These are phyloP conservation scores for Enteromius paludinosus DNA, from an alignment of 2,797 vertebrate species.

Conservation along the genomic window DNA sequence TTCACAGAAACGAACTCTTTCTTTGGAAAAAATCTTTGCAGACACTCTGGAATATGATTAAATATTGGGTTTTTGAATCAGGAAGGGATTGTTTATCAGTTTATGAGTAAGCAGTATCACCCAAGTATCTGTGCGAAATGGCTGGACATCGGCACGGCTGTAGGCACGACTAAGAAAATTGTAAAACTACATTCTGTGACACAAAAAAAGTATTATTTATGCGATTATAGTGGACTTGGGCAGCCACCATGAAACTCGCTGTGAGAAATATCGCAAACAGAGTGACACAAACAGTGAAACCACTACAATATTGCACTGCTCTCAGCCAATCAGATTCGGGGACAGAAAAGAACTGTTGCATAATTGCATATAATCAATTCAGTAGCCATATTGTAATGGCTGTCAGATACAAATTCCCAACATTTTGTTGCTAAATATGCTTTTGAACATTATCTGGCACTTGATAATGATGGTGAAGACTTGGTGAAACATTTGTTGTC, in stretches of 20 bases:
- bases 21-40: background rate
- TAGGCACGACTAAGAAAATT: background rate
- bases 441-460: background rate
- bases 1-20: background rate
- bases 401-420: background rate
- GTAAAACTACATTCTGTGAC: background rate
- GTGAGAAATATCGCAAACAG: background rate
- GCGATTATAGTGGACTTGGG: background rate
- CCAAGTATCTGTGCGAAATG: background rate
- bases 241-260: background rate
- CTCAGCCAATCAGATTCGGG: background rate
- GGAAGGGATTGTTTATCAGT: background rate
- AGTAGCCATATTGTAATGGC: background rate
- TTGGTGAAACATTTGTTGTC: background rate
- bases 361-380: background rate
- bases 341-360: background rate
- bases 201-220: background rate
- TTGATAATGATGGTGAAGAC: background rate
- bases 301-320: background rate
- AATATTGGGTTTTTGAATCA: background rate
- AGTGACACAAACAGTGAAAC: background rate
- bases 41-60: background rate
- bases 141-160: background rate
- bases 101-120: background rate
- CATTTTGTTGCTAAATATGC: constrained; percentile 1